Evolutionary conservation across 35 echinoderm and acorn worm genomes (phyloP).

Genomic region (Eucidaris tribuloides): DNA sequence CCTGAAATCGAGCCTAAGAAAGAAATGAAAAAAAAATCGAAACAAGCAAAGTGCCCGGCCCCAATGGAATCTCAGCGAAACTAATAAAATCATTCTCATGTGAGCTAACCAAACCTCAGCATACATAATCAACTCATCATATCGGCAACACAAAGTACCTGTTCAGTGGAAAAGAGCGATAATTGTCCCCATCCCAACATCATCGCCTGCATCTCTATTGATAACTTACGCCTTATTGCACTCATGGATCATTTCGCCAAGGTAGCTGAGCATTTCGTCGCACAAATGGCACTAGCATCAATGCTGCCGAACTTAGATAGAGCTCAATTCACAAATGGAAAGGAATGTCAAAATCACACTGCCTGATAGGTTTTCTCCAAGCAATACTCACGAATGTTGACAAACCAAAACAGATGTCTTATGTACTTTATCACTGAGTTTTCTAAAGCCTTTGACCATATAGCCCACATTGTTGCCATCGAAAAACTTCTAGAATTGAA

Average conservation of each 20-base stretch:
- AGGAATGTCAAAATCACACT: neutral
- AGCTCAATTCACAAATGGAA: constrained; percentile 10
- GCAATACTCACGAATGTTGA: too few relatives aligned
- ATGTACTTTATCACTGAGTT: constrained; percentile 62
- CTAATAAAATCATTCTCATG: too few relatives aligned
- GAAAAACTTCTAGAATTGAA: too few relatives aligned
- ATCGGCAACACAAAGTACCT: constrained; percentile 1
- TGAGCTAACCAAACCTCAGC: too few relatives aligned
- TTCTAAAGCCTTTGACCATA: constrained; percentile 54
- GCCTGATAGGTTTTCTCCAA: neutral
- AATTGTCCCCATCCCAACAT: constrained; percentile 2
- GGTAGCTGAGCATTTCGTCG: too few relatives aligned
- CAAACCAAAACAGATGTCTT: too few relatives aligned
- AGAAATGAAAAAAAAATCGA: neutral
- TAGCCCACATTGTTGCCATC: constrained; percentile 31
- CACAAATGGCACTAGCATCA: too few relatives aligned
- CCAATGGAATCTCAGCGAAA: too few relatives aligned
- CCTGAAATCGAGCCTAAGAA: neutral
- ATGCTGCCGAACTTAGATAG: neutral
- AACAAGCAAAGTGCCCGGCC: neutral
- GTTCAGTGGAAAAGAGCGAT: constrained; percentile 18
- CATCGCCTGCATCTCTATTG: neutral
- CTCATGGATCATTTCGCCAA: too few relatives aligned
- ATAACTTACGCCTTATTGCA: neutral
- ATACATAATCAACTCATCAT: constrained; percentile 15